Percentiles rank a stretch among this genome's conserved stretches.
phyloP scores from a whole-genome alignment of 2,797 vertebrate species.

The Diplodus puntazzo region DNA sequence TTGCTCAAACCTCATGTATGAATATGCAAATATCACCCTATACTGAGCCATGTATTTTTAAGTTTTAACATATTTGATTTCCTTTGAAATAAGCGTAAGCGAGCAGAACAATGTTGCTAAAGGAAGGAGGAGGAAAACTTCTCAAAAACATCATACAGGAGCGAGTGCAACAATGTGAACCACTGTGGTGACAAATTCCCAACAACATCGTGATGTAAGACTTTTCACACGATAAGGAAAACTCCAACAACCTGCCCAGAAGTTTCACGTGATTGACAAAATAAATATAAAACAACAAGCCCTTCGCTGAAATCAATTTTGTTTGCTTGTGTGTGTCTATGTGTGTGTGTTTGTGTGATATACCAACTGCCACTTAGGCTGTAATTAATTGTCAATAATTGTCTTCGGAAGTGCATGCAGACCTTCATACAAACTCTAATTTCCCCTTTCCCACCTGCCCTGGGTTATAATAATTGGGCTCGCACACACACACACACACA shows the following conservation, averaged over 20 bases:
- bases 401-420: constrained; percentile 50
- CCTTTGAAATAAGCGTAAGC: neutral
- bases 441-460: constrained; percentile 39
- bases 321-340: neutral
- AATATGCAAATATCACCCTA: neutral
- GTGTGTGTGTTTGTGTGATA: constrained; percentile 15
- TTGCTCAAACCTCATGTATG: constrained; percentile 1
- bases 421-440: constrained; percentile 52
- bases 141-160: neutral
- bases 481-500: constrained; percentile 7
- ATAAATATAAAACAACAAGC: constrained; percentile 7
- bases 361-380: constrained; percentile 41
- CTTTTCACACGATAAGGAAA: neutral
- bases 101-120: neutral
- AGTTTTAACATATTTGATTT: neutral
- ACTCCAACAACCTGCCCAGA: neutral
- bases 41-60: neutral
- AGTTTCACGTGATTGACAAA: neutral
- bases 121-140: neutral
- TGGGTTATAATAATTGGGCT: constrained; percentile 50
- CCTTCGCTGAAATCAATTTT: neutral
- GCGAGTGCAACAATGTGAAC: neutral
- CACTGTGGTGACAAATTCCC: neutral
- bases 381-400: constrained; percentile 61
- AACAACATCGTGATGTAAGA: neutral